Conservation (phyloP, 2,888 invertebrate species). For the Leptopilina syphax region DNA sequence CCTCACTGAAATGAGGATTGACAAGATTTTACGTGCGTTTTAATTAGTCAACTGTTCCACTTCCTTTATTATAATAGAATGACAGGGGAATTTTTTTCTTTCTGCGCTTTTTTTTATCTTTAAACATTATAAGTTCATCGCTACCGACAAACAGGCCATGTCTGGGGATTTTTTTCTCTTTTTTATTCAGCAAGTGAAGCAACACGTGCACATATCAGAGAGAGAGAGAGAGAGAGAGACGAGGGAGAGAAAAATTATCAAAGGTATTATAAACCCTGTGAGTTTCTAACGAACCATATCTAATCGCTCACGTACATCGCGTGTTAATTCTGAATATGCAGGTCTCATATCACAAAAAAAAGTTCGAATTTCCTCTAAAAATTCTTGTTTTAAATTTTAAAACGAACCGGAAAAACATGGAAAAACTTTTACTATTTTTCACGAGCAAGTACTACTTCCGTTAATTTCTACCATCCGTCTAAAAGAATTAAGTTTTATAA, state of each 20-base stretch:
- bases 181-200: slow-evolving; percentile 8
- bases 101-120: too few relatives aligned
- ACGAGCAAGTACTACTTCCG: too few relatives aligned
- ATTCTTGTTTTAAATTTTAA: too few relatives aligned
- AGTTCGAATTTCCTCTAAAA: neutral
- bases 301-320: slow-evolving; percentile 12
- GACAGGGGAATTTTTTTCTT: slow-evolving; percentile 6
- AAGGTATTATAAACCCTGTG: slow-evolving; percentile 33
- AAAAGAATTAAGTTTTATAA: too few relatives aligned
- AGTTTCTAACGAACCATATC: slow-evolving; percentile 33
- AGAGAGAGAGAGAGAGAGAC: slow-evolving; percentile 11
- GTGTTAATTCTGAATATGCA: slow-evolving; percentile 19
- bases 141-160: slow-evolving; percentile 23
- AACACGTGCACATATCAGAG: slow-evolving; percentile 14
- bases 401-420: too few relatives aligned
- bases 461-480: too few relatives aligned
- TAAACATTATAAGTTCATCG: slow-evolving; percentile 8
- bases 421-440: too few relatives aligned
- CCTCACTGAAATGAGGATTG: neutral
- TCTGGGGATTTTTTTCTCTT: slow-evolving; percentile 17
- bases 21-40: slow-evolving; percentile 6
- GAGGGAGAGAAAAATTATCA: slow-evolving; percentile 33
- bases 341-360: neutral
- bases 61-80: slow-evolving; percentile 31
- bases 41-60: slow-evolving; percentile 30